Conservation (phyloP, 2,888 invertebrate species). For the Ferrisia virgata region DNA sequence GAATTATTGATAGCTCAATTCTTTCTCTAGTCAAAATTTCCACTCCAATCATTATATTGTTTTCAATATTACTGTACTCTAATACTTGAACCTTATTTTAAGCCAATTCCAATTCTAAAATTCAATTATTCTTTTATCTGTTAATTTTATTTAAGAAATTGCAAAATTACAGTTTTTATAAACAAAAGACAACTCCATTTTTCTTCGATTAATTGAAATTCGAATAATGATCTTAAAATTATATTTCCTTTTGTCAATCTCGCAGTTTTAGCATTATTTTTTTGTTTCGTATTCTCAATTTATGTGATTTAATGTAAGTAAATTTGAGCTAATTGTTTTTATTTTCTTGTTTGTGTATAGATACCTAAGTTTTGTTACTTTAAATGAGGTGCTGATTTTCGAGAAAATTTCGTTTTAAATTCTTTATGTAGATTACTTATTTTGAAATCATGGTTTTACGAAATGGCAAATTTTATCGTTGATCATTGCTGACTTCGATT, state of each 20-base stretch:
- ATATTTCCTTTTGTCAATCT: not conserved
- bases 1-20: slow-evolving; percentile 8
- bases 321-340: slow-evolving; percentile 26
- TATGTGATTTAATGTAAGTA: slow-evolving; percentile 21
- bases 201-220: not conserved
- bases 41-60: not conserved
- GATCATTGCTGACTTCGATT: too few species aligned
- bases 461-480: too few species aligned
- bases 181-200: not conserved
- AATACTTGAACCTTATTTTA: not conserved
- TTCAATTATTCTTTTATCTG: slow-evolving; percentile 18
- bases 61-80: not conserved
- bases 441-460: too few species aligned
- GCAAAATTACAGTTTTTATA: not conserved
- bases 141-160: not conserved
- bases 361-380: not conserved
- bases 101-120: not conserved
- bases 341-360: not conserved
- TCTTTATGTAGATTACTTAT: too few species aligned
- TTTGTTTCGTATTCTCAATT: not conserved
- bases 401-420: not conserved
- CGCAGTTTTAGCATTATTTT: not conserved
- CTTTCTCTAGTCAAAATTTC: not conserved
- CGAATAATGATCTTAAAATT: not conserved
- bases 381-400: not conserved